Evolutionary conservation across 2,888 invertebrate species (phyloP), one percentile per base, ranked within the genome.

Genomic region (Acrobasis consociella): DNA sequence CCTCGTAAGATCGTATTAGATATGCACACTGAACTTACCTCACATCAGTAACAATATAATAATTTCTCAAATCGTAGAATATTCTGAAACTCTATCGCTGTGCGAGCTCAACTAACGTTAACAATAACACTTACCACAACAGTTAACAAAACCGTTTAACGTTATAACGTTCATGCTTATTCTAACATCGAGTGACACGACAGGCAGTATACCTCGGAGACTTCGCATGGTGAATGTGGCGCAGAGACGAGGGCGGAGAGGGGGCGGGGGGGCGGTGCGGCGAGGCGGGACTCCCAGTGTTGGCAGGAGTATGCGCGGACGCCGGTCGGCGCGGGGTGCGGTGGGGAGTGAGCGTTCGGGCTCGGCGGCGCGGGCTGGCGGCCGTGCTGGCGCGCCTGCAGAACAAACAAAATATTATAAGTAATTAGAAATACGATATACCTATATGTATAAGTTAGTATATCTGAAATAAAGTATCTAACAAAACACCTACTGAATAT

Each of bases 291-390:
- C 82, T 93, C 94, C 93, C 87, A 94, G 82, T 92, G 94, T 86
- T 89, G 93, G 92, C 89, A 94, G 83, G 89, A 94, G 92, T 88
- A 94, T 75, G 89, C 93, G 83, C 91, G 93, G 85, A 93, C 93
- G 86, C 91, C 93, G 87, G 85, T 89, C 73, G 93, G 93, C 78
- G 92, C 85, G 86, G 94, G 85, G 89, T 94, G 86, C 85, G 91
- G 77, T 80, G 91, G 91, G 80, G 86, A 93, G 90, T 72, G 87
- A 88, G 78, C 85, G 83, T 76, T 91, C 93, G 84, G 91, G 86
- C 88, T 93, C 89, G 82, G 85, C 93, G 86, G 91, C 89, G 83
- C 88, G 81, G 89, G 89, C 84, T 83, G 89, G 81, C 90, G 91
- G 86, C 91, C 88, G 93, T 93, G 94, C 90, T 93, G 91, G 85